Percentiles rank a stretch among this genome's conserved stretches.
phyloP scores from a whole-genome alignment of 1,140 invertebrate genomes.

The Drosophila cardini region DNA sequence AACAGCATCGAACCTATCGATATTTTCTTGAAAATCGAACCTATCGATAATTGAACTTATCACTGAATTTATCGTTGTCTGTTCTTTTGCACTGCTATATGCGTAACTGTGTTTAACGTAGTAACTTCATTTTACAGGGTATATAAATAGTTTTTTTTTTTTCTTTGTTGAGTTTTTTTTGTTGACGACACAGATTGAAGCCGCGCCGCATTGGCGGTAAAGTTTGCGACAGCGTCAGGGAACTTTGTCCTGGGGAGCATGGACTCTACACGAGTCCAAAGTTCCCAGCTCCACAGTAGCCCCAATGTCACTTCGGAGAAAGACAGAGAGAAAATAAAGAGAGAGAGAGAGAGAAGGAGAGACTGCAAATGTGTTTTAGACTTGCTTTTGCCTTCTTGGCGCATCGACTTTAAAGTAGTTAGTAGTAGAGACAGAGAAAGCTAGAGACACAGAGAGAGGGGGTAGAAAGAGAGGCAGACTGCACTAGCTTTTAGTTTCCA shows the following conservation, averaged over 20 bases:
- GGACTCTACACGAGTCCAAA: conserved; percentile 3
- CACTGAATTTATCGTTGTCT: too few species aligned
- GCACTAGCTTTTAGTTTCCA: not conserved
- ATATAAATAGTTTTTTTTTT: not conserved
- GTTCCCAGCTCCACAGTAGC: conserved; percentile 26
- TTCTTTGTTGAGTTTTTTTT: conserved; percentile 49
- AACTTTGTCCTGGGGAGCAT: conserved; percentile 57
- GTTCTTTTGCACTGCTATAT: too few species aligned
- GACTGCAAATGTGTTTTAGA: conserved; percentile 78
- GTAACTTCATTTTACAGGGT: not conserved
- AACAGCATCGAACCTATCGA: too few species aligned
- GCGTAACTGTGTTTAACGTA: too few species aligned
- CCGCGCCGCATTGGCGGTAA: conserved; percentile 78
- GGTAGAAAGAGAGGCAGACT: not conserved
- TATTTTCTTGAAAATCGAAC: too few species aligned
- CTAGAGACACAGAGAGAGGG: not conserved
- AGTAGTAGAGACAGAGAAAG: not conserved
- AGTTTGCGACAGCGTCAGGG: conserved; percentile 67
- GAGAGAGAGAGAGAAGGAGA: conserved; percentile 21
- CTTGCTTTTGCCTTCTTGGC: conserved; percentile 59
- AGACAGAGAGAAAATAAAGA: not conserved
- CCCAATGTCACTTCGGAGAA: conserved; percentile 65
- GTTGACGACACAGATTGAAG: conserved; percentile 69
- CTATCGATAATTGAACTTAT: too few species aligned
- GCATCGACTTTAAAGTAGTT: conserved; percentile 80